These are phyloP conservation scores for Epinephelus cyanopodus DNA, from an alignment of 2,113 vertebrate species.

Conservation along the genomic window DNA sequence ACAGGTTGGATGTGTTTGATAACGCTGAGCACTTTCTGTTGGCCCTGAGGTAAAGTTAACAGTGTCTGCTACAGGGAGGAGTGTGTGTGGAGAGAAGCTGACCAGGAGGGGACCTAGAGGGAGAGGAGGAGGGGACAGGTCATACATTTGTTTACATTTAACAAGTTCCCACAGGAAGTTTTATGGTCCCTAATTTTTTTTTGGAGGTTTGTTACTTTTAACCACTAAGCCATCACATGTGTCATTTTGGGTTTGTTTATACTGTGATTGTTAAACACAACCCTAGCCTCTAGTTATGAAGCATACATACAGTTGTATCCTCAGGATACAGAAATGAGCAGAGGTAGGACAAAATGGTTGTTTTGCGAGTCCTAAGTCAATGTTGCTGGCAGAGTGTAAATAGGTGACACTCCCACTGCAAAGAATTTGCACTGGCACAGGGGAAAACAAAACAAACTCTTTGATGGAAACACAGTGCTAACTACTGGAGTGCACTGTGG, in stretches of 20 bases:
- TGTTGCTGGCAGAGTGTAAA: too few species aligned
- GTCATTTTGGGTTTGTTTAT: not conserved
- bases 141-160: not conserved
- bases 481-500: too few species aligned
- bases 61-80: not conserved
- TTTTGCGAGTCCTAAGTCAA: not conserved
- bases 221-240: not conserved
- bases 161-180: not conserved
- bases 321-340: not conserved
- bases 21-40: not conserved
- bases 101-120: slow-evolving; percentile 31
- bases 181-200: not conserved
- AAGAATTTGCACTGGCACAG: too few species aligned
- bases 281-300: not conserved
- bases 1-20: not conserved
- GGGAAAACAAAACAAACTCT: too few species aligned
- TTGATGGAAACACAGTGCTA: too few species aligned
- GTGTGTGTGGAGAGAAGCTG: slow-evolving; percentile 17
- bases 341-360: too few species aligned
- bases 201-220: not conserved
- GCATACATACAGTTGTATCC: not conserved
- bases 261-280: not conserved
- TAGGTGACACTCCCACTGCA: too few species aligned
- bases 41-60: not conserved
- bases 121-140: slow-evolving; percentile 1